These are phyloP conservation scores for Pseudanteris insignis DNA, from an alignment of 2,888 invertebrate genomes.

Conservation along the genomic window DNA sequence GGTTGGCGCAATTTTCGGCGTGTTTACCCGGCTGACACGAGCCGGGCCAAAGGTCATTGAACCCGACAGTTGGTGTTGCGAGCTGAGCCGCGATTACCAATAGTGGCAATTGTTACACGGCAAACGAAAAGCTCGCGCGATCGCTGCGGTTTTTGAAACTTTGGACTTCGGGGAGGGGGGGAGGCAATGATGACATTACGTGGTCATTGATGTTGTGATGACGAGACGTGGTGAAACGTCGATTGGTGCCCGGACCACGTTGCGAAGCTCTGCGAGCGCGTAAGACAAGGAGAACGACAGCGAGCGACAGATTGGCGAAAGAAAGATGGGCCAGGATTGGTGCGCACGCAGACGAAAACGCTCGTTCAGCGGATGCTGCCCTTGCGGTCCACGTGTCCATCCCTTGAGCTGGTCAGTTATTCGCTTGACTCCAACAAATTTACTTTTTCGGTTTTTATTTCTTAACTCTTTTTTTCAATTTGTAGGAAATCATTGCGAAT, in stretches of 20 bases:
- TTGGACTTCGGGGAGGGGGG: too few relatives aligned
- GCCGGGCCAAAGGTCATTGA: not conserved
- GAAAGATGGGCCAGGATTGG: constrained; percentile 78
- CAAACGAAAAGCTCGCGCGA: too few relatives aligned
- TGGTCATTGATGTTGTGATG: too few relatives aligned
- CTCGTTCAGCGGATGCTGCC: constrained; percentile 70
- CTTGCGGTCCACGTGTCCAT: constrained; percentile 70
- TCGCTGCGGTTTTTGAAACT: too few relatives aligned
- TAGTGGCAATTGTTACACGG: too few relatives aligned
- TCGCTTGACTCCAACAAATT: not conserved
- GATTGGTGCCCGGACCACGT: not conserved
- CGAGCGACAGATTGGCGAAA: too few relatives aligned
- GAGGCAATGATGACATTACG: too few relatives aligned
- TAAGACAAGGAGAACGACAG: constrained; percentile 49
- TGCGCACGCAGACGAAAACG: constrained; percentile 78
- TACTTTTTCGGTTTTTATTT: too few relatives aligned
- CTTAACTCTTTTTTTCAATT: not conserved
- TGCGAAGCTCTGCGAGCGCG: constrained; percentile 7
- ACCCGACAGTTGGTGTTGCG: not conserved
- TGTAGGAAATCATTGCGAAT: too few relatives aligned
- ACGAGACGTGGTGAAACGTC: too few relatives aligned
- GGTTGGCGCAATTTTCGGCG: not conserved
- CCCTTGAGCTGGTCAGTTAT: constrained; percentile 62
- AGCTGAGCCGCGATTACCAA: not conserved
- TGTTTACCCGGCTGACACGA: not conserved